Evolutionary conservation across 2,888 invertebrate genomes (phyloP), one percentile per base, ranked within the genome.

Genomic region (Copidosoma aretas): DNA sequence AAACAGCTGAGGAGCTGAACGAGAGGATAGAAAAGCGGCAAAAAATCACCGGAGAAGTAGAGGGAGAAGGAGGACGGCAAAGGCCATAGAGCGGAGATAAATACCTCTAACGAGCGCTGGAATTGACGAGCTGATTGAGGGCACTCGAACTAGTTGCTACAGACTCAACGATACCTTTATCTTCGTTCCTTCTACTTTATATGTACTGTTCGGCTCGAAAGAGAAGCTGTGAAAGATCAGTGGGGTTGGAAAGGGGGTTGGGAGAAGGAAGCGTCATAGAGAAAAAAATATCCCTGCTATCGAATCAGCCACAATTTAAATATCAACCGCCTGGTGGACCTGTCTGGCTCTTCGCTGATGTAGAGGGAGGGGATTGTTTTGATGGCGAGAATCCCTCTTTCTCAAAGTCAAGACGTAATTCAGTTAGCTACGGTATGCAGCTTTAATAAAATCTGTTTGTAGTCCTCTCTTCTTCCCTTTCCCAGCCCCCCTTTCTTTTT

Each of bases 91-190:
- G 74, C 72, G 73, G 74, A 75, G 80, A 79, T 79, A 79, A 81
- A 79, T 80, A 78, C 76, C 75, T 71, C 73, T 79, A 81, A 81
- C 79, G 79, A 80, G 79, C 75, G 71, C 73, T 74, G 74, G 77
- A 78, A 77, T 77, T 76, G 78, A 76, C 75, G 76, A 73, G 73
- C 72, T 72, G 71, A 75, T 75, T 66, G 74, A 77, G 77, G 73
- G 74, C 74, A 73, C 79, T 78, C 72, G 73, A 75, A 15, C 32
- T 32, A 4, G 53, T 19, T 19, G 53, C 24, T 22, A 19, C 24
- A 53, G 56, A 8, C 25, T 22, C 12, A 22, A 25, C 15, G 12
- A 73, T 77, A 75, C 76, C 75, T 78, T 80, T 76, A 76, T 74
- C 58, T 73, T 76, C 75, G 77, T 75, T 75, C 75, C 72, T 71